Evolutionary conservation across 2,888 invertebrate genomes (phyloP), one percentile per base, ranked within the genome.

Genomic region (Crocallis elinguaria): DNA sequence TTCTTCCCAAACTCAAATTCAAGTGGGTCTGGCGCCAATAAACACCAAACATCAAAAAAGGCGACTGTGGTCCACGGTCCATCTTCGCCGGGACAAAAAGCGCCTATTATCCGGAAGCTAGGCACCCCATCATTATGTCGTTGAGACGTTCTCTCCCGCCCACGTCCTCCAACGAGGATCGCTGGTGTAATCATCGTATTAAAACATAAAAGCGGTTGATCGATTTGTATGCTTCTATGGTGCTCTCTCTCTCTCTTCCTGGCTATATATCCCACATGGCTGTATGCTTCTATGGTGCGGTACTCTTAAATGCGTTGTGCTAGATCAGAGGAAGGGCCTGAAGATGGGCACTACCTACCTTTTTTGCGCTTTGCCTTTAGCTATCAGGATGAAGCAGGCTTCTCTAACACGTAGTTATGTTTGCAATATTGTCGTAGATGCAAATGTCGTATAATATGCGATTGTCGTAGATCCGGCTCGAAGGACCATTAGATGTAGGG

Each of bases 81-180:
- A n/a, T n/a, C 0, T 3, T 21, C 42, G 14, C 21, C 11, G 11
- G 14, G n/a, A 39, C 44, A 32, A 44, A 50, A 51, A 45, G 39
- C 35, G 19, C 14, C 41, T 35, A 45, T 51, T 51, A 51, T 51
- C 45, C 45, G 45, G 51, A 41, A 45, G 51, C 44, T 23, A 21
- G 3, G 29, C 21, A 16, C 43, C 39, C 51, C 39, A 2, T 45
- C 45, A 51, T 45, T 51, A 51, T 35, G 29, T 45, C 35, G 51
- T 51, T 51, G 51, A 51, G 51, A 44, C 27, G 38, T n/a, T n/a
- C n/a, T n/a, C n/a, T n/a, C n/a, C n/a, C n/a, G 27, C 6, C 29
- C 38, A 14, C 13, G 13, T 13, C 16, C 39, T 11, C 8, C 16
- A 3, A 38, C 39, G 29, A 37, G 37, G 39, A 39, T 39, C 39